phyloP scores from a whole-genome alignment of 2,113 vertebrate genomes.

The Neopipo cinnamomea region DNA sequence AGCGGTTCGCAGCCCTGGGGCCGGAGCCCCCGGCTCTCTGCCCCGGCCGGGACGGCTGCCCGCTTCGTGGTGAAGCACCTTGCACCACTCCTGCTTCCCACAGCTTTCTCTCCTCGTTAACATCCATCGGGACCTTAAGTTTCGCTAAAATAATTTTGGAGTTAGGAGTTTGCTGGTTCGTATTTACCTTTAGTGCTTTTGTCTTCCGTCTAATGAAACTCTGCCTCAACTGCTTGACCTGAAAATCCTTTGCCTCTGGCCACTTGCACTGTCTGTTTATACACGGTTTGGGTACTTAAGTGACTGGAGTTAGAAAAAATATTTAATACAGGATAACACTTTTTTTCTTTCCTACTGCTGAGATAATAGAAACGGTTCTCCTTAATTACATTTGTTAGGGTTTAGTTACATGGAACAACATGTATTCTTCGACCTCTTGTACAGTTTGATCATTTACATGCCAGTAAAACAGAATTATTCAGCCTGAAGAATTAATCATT shows the following conservation, averaged over 20 bases:
- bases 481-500: neutral
- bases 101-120: neutral
- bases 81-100: neutral
- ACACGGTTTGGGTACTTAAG: neutral
- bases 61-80: neutral
- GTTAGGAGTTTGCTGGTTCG: neutral
- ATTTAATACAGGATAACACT: neutral
- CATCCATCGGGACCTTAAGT: neutral
- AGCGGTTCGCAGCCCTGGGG: neutral
- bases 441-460: neutral
- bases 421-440: neutral
- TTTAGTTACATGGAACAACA: neutral
- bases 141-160: neutral
- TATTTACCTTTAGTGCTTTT: neutral
- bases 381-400: neutral
- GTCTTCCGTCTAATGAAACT: neutral
- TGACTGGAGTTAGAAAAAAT: neutral
- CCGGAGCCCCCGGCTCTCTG: neutral
- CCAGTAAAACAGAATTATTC: neutral
- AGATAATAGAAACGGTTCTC: neutral
- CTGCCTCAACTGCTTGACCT: neutral
- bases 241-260: neutral
- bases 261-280: neutral
- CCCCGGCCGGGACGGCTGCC: neutral
- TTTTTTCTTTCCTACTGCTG: neutral